These are phyloP conservation scores for Reticulitermes lucifugus DNA, from an alignment of 2,888 invertebrate genomes.

Conservation along the genomic window DNA sequence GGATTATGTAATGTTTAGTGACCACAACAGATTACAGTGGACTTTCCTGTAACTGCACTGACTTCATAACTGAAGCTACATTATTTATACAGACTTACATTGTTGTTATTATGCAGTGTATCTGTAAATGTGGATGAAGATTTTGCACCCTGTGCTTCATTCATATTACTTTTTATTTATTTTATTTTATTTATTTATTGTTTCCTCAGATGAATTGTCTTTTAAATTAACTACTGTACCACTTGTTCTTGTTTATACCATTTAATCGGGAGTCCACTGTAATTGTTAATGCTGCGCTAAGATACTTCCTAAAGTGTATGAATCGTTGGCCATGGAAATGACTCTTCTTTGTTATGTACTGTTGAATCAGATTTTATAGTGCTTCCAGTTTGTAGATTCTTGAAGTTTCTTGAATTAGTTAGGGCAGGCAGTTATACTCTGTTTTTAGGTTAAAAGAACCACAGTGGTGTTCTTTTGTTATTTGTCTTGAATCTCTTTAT, in stretches of 20 bases:
- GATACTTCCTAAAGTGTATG: not conserved
- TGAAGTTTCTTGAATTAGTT: not conserved
- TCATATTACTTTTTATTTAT: too few relatives aligned
- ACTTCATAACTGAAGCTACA: too few relatives aligned
- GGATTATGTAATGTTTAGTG: slow-evolving; percentile 20
- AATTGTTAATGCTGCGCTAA: not conserved
- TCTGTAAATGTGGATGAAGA: too few relatives aligned
- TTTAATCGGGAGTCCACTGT: too few relatives aligned
- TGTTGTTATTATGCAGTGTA: too few relatives aligned
- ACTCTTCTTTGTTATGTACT: slow-evolving; percentile 9
- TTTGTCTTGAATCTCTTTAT: slow-evolving; percentile 3
- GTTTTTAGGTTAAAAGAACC: not conserved
- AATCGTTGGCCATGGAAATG: slow-evolving; percentile 47
- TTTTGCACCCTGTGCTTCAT: too few relatives aligned
- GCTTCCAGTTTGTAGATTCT: slow-evolving; percentile 25
- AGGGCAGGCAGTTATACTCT: not conserved
- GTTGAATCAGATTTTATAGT: slow-evolving; percentile 21
- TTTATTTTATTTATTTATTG: too few relatives aligned
- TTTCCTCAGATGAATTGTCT: too few relatives aligned
- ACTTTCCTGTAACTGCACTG: too few relatives aligned
- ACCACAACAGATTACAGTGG: not conserved
- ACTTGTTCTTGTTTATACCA: too few relatives aligned
- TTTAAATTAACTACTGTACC: too few relatives aligned
- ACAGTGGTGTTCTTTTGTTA: slow-evolving; percentile 4
- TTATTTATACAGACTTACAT: too few relatives aligned